Base-by-base conservation (phyloP, 2,888 invertebrate genomes). In the Mayetiola destructor region DNA sequence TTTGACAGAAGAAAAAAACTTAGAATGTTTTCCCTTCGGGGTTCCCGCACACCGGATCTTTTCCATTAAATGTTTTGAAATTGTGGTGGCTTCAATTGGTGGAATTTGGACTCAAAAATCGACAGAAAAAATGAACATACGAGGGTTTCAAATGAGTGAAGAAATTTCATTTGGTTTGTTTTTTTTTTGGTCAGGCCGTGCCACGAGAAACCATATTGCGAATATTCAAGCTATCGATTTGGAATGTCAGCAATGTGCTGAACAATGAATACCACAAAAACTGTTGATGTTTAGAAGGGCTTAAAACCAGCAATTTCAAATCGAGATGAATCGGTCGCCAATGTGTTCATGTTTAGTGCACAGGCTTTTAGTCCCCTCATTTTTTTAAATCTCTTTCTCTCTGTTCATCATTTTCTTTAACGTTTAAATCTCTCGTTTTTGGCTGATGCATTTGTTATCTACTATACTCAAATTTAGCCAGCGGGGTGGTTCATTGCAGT, bases 161-260 rank as follows among this genome's bases (percentile, higher is more conserved):
- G 39, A 18, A 16, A 18, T n/a, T n/a, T n/a, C n/a, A n/a, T n/a
- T n/a, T n/a, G 37, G n/a, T 12, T 3, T 23, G 23, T 23, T 21
- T 42, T 23, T 21, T 42, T 42, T 42, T n/a, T 14, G 42, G 21
- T 42, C 42, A 42, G 9, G 21, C 20, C 18, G 21, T 5, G 21
- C 5, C 23, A 42, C 42, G 21, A 21, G 23, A 5, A 23, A 48
- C n/a, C n/a, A n/a, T n/a, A n/a, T n/a, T n/a, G n/a, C n/a, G n/a
- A 27, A 48, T 48, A 48, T 48, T 48, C 48, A 48, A 48, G 27
- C 5, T n/a, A 48, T 48, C 48, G 48, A 48, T 48, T 48, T 48
- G 27, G 48, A 48, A 27, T 48, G 27, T 48, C 48, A 27, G 9
- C 48, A 27, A 48, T n/a, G 27, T 6, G n/a, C n/a, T 14, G 8